Evolutionary conservation across 2,888 invertebrate genomes (phyloP).

Genomic region (Drosophila tanythrix): DNA sequence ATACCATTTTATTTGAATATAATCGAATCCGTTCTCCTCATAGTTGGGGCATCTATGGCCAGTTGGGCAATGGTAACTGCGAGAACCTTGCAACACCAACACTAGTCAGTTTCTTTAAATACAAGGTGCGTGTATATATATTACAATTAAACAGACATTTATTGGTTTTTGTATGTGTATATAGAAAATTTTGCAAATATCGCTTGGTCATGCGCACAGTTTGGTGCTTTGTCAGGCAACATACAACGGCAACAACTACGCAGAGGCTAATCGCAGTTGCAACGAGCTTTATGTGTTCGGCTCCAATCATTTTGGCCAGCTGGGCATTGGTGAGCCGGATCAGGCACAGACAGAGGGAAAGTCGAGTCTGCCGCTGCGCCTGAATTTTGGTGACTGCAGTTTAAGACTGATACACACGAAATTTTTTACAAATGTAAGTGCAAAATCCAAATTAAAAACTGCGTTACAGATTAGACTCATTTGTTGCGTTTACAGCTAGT

Average conservation of each 20-base stretch:
- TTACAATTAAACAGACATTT: background rate
- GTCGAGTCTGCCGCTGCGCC: slow-evolving; percentile 85
- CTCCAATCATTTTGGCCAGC: slow-evolving; percentile 93
- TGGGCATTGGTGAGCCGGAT: slow-evolving; percentile 88
- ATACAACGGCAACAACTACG: slow-evolving; percentile 25
- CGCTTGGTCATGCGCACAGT: slow-evolving; percentile 84
- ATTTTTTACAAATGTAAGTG: slow-evolving; percentile 91
- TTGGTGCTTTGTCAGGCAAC: slow-evolving; percentile 82
- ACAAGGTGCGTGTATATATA: slow-evolving; percentile 81
- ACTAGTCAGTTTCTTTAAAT: slow-evolving; percentile 85
- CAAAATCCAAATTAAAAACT: accelerated
- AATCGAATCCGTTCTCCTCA: background rate
- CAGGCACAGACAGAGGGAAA: slow-evolving; percentile 62
- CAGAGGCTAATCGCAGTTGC: slow-evolving; percentile 56
- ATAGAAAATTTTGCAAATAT: slow-evolving; percentile 85
- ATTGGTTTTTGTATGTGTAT: background rate
- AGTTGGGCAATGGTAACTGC: slow-evolving; percentile 93
- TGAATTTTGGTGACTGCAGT: slow-evolving; percentile 78
- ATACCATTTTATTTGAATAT: background rate
- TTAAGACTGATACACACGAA: slow-evolving; percentile 86
- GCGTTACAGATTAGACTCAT: background rate
- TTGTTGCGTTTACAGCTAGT: slow-evolving; percentile 86
- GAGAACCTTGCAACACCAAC: slow-evolving; percentile 89
- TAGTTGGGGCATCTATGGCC: slow-evolving; percentile 97
- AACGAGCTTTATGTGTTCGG: slow-evolving; percentile 91